Percentiles rank a stretch among this genome's conserved stretches.
phyloP scores from a whole-genome alignment of 2,888 invertebrate genomes.

The Polyploca ridens region DNA sequence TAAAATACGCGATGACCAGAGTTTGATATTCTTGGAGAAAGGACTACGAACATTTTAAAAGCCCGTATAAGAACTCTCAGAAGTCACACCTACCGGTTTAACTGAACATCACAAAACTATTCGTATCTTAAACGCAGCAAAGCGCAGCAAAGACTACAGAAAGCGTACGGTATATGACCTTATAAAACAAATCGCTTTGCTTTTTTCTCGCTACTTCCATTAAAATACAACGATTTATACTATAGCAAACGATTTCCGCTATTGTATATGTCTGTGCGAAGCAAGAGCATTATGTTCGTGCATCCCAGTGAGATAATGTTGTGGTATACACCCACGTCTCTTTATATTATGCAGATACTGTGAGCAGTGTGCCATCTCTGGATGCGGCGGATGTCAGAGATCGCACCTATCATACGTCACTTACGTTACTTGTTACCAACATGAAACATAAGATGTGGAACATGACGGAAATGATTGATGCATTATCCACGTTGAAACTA shows the following conservation, averaged over 20 bases:
- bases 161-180: no score
- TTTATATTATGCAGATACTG: slow-evolving; percentile 75
- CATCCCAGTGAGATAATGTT: slow-evolving; percentile 68
- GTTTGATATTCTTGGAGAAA: no score
- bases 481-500: slow-evolving; percentile 23
- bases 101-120: no score
- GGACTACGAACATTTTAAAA: no score
- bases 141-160: no score
- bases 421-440: slow-evolving; percentile 32
- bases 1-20: no score
- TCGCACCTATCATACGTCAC: slow-evolving; percentile 50
- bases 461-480: slow-evolving; percentile 50
- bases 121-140: no score
- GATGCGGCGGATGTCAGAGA: slow-evolving; percentile 49
- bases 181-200: no score
- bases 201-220: neutral
- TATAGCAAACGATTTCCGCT: neutral
- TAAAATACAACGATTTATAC: neutral
- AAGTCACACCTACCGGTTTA: no score
- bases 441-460: slow-evolving; percentile 39
- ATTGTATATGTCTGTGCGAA: neutral
- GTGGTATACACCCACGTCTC: slow-evolving; percentile 66
- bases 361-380: slow-evolving; percentile 39
- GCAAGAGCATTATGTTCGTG: slow-evolving; percentile 29
- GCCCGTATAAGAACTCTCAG: no score